A percentile compares a stretch with the other conserved stretches of the same genome.
phyloP scores from a whole-genome alignment of 2,888 invertebrate species.

The Acanthopleura granulata region DNA sequence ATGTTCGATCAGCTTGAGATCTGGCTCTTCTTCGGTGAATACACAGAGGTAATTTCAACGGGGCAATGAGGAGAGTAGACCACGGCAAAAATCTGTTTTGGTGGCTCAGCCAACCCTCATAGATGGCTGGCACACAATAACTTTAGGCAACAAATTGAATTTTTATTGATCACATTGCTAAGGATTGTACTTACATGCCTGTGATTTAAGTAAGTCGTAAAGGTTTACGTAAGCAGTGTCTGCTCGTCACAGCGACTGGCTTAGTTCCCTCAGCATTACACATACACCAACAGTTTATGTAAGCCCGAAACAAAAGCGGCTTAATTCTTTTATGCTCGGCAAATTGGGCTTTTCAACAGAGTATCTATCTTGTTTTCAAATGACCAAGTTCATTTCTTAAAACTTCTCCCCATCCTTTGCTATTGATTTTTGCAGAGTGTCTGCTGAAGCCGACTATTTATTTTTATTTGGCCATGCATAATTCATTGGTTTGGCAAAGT shows the following conservation, averaged over 20 bases:
- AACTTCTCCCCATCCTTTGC: not conserved
- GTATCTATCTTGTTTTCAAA: constrained; percentile 3
- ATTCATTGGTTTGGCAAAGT: constrained; percentile 12
- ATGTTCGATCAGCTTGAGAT: not conserved
- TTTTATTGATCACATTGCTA: constrained; percentile 3
- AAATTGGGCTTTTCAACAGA: not conserved
- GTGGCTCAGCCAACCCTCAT: not conserved
- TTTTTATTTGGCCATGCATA: constrained; percentile 12
- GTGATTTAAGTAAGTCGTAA: not conserved
- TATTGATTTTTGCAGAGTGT: constrained; percentile 12
- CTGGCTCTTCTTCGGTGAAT: not conserved
- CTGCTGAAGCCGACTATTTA: constrained; percentile 7
- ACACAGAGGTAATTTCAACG: not conserved
- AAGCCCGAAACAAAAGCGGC: no score
- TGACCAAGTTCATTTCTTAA: constrained; percentile 1
- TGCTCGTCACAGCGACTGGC: not conserved
- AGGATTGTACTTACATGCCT: not conserved
- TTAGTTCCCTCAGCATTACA: not conserved
- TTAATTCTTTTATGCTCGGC: not conserved
- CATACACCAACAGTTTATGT: no score
- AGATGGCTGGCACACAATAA: not conserved
- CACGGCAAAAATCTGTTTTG: not conserved
- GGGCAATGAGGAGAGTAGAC: not conserved
- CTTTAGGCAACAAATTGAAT: constrained; percentile 10
- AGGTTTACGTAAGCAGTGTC: not conserved